Conservation (phyloP, 64 coral and sea anemone species). For the Montipora sp. region DNA sequence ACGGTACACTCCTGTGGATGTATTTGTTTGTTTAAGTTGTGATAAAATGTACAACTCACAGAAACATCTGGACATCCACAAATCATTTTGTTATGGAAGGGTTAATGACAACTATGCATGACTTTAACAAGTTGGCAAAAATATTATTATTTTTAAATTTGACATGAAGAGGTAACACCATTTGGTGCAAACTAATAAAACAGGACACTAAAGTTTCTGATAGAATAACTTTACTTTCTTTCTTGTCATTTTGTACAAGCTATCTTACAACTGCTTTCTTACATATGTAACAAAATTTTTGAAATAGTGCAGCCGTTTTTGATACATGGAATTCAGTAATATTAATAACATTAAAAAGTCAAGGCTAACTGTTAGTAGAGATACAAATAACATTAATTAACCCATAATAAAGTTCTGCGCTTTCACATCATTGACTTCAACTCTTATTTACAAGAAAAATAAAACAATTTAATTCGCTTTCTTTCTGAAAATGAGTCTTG, state of each 20-base stretch:
- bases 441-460: too few relatives aligned
- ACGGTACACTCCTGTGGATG: slow-evolving; percentile 66
- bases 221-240: neutral
- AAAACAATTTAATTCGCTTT: too few relatives aligned
- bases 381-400: too few relatives aligned
- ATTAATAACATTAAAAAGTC: too few relatives aligned
- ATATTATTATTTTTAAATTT: neutral
- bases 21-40: slow-evolving; percentile 80
- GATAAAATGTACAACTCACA: slow-evolving; percentile 87
- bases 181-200: neutral
- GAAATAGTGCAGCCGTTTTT: too few relatives aligned
- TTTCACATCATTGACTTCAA: too few relatives aligned
- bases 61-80: slow-evolving; percentile 91
- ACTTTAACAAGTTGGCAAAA: neutral
- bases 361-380: too few relatives aligned
- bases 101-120: slow-evolving; percentile 44
- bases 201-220: neutral
- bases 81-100: slow-evolving; percentile 87
- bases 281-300: neutral
- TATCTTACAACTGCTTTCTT: neutral
- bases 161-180: too few relatives aligned
- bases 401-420: too few relatives aligned
- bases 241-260: neutral
- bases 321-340: too few relatives aligned
- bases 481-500: too few relatives aligned